A percentile compares a stretch with the other conserved stretches of the same genome.
Evolutionary conservation across 1,140 invertebrate species (phyloP).

Genomic region (Aphelinus certus): DNA sequence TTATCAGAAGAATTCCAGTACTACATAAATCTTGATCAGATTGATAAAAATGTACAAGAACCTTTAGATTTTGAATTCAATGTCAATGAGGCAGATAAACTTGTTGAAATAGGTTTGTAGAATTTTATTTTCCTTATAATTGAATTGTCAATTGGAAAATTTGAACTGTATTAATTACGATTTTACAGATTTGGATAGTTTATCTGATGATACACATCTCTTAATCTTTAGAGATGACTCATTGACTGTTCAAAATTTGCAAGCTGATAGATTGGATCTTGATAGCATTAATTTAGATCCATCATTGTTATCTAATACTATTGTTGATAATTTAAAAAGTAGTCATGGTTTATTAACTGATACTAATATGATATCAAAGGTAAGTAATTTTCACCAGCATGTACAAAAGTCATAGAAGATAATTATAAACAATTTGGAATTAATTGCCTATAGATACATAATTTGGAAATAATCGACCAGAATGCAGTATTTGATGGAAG

Average conservation of each 20-base stretch:
- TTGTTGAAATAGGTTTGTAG: slow-evolving; percentile 58
- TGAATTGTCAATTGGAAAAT: slow-evolving; percentile 10
- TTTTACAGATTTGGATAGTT: slow-evolving; percentile 55
- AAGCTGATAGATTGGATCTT: slow-evolving; percentile 55
- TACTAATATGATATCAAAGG: slow-evolving; percentile 56
- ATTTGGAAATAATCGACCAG: slow-evolving; percentile 57
- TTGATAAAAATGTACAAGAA: slow-evolving; percentile 49
- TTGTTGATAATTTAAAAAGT: slow-evolving; percentile 55
- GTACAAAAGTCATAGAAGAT: background rate
- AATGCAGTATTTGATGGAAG: slow-evolving; percentile 50
- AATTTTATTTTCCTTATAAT: background rate
- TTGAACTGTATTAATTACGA: slow-evolving; percentile 17
- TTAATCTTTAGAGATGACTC: slow-evolving; percentile 61
- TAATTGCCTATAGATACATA: slow-evolving; percentile 48
- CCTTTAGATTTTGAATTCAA: slow-evolving; percentile 47
- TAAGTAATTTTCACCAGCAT: slow-evolving; percentile 29
- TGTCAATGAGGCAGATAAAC: slow-evolving; percentile 55
- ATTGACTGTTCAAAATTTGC: slow-evolving; percentile 55
- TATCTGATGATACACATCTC: slow-evolving; percentile 58
- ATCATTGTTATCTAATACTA: slow-evolving; percentile 50
- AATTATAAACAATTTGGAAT: slow-evolving; percentile 2
- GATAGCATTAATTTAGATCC: slow-evolving; percentile 58
- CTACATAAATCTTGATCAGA: slow-evolving; percentile 71
- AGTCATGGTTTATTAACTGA: slow-evolving; percentile 53
- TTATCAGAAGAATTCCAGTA: slow-evolving; percentile 75